phyloP scores from a whole-genome alignment of 2,888 invertebrate species.

The Octonoba sinensis region DNA sequence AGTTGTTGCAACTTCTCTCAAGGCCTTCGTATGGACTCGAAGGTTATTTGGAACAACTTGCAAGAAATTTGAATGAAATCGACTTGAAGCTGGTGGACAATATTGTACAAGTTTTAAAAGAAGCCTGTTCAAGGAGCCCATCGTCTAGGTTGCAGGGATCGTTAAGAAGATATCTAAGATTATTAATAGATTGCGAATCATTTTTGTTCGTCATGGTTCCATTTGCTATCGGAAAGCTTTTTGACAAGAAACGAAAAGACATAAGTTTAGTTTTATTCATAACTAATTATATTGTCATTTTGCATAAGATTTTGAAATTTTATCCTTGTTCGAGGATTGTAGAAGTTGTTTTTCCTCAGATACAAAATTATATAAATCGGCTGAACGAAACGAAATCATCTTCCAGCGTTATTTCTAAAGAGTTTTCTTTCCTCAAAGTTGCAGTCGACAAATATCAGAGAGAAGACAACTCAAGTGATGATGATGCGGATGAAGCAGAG shows the following conservation, averaged over 20 bases:
- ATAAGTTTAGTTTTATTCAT: constrained; percentile 1
- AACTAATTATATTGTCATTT: constrained; percentile 25
- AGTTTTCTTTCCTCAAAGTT: constrained; percentile 16
- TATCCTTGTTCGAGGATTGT: neutral
- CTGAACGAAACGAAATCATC: neutral
- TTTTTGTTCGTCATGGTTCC: constrained; percentile 15
- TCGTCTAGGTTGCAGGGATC: neutral
- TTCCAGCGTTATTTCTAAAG: neutral
- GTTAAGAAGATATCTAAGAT: constrained; percentile 11
- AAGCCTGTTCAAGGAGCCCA: constrained; percentile 14
- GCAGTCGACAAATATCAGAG: constrained; percentile 13
- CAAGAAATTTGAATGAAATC: neutral
- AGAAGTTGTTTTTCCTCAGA: constrained; percentile 11
- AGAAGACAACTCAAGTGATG: constrained; percentile 6
- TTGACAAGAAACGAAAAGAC: neutral
- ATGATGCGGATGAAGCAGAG: constrained; percentile 15
- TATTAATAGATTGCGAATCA: constrained; percentile 12
- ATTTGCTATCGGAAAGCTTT: neutral
- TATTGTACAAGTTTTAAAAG: constrained; percentile 9
- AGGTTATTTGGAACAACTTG: neutral
- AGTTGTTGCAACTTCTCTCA: neutral
- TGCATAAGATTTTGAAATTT: constrained; percentile 25
- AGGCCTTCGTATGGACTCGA: constrained; percentile 20
- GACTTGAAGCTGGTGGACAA: constrained; percentile 19
- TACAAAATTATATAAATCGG: constrained; percentile 44